Percentiles rank a stretch among this genome's conserved stretches.
Evolutionary conservation across 2,113 vertebrate species (phyloP).

Genomic region (Mastomys natalensis): DNA sequence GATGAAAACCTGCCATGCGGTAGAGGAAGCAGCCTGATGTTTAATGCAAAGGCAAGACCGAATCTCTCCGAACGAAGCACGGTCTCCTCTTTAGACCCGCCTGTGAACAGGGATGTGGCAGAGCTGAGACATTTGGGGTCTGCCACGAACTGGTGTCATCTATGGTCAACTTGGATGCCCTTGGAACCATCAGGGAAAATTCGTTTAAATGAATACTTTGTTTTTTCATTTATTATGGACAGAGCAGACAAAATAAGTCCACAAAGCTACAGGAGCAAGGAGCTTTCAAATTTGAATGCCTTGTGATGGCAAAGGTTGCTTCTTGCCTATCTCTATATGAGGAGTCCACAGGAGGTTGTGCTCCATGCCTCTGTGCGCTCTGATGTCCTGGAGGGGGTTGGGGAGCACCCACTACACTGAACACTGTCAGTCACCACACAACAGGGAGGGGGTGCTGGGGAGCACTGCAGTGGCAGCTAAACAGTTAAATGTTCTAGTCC

Average conservation of each 20-base stretch:
- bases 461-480: background rate
- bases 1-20: conserved; percentile 80
- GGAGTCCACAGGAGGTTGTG: background rate
- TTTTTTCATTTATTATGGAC: conserved; percentile 61
- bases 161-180: conserved; percentile 73
- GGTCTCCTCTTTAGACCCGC: conserved; percentile 60
- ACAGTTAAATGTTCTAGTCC: background rate
- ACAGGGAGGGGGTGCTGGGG: background rate
- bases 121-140: conserved; percentile 65
- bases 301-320: background rate
- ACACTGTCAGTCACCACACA: background rate
- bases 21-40: conserved; percentile 76
- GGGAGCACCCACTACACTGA: background rate
- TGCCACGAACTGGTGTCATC: conserved; percentile 65
- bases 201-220: background rate
- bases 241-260: background rate
- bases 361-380: background rate
- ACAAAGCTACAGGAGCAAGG: background rate
- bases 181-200: conserved; percentile 59
- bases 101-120: conserved; percentile 33
- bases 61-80: conserved; percentile 72
- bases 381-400: background rate
- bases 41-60: conserved; percentile 74
- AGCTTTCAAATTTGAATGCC: background rate
- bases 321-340: background rate